Base-by-base conservation (phyloP, 2,113 vertebrate species). In the Pelvicachromis taeniatus region DNA sequence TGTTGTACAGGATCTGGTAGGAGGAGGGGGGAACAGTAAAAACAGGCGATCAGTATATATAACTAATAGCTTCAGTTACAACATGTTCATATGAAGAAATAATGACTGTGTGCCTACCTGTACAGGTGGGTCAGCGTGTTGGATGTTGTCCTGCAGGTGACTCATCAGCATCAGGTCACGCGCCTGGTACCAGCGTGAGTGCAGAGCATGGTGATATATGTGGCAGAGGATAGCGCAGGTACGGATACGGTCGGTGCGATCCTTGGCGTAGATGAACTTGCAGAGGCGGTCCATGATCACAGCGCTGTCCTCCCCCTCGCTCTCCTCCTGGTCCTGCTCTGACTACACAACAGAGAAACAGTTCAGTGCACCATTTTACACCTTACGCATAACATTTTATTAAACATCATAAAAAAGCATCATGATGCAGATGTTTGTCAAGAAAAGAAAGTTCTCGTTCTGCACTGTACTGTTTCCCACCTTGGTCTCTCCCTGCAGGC, bases 81-180 rank as follows among this genome's bases (percentile, higher is more conserved):
- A 53, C 52, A 53, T 0, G 52, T 53, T 53, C 52, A 17, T 17
- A 50, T 17, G 7, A 50, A 17, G 48, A 50, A 50, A 50, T 50
- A 48, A 48, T 48, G 48, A 0, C 7, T 50, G 2, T 2, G 13
- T n/a, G 52, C 35, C 3, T 31, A 98, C 97, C 97, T 98, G 97
- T 1, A 98, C 97, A 0, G 97, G 97, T 0, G 97, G 97, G 85
- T 98, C 97, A 0, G 97, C 97, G 1, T 98, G 97, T 88, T 98
- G 97, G 93, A 98, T 98, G 92, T 98, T 98, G 93, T 98, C 97
- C 84, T 98, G 97, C 14, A 98, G 95, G 93, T 98, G 97, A 75
- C 97, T 97, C 97, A 98, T 98, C 12, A 98, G 97, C 97, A 98
- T 98, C 78, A 98, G 96, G 87, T 98, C 97, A 0, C 97, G 96